Percentiles rank a stretch among this genome's conserved stretches.
phyloP scores from a whole-genome alignment of 2,888 invertebrate genomes.

The Sphecodes monilicornis region DNA sequence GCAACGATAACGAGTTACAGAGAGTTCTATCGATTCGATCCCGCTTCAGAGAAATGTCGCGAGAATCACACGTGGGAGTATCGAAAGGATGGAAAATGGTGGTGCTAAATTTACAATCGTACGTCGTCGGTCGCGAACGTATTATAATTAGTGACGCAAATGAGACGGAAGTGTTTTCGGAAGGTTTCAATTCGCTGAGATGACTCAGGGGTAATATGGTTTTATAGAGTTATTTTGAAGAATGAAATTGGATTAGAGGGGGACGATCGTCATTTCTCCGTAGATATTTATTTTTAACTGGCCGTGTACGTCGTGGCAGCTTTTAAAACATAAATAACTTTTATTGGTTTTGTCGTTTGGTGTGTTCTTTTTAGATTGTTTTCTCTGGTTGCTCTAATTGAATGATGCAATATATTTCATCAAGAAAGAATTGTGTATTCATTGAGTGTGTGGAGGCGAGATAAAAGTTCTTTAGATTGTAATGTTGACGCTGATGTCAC shows the following conservation, averaged over 20 bases:
- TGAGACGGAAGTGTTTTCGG: background rate
- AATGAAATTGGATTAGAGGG: background rate
- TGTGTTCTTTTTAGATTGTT: background rate
- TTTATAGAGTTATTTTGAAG: constrained; percentile 4
- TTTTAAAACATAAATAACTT: background rate
- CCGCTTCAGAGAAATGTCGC: background rate
- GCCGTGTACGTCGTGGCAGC: background rate
- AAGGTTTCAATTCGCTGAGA: background rate
- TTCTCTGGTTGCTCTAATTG: background rate
- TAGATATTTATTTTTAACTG: background rate
- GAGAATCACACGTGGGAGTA: background rate
- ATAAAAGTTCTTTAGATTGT: background rate
- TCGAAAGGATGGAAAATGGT: background rate
- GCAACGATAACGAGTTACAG: background rate
- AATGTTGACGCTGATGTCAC: background rate
- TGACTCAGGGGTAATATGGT: constrained; percentile 6
- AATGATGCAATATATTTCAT: background rate
- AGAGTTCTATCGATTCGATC: constrained; percentile 16
- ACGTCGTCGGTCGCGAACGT: background rate
- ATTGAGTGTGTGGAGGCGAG: background rate
- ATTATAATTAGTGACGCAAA: constrained; percentile 18
- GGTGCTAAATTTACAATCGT: constrained; percentile 26
- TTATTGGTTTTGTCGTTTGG: background rate
- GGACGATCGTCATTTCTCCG: background rate
- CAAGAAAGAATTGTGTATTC: background rate